Evolutionary conservation across 2,113 vertebrate species (phyloP).

Genomic region (Pandion haliaetus): DNA sequence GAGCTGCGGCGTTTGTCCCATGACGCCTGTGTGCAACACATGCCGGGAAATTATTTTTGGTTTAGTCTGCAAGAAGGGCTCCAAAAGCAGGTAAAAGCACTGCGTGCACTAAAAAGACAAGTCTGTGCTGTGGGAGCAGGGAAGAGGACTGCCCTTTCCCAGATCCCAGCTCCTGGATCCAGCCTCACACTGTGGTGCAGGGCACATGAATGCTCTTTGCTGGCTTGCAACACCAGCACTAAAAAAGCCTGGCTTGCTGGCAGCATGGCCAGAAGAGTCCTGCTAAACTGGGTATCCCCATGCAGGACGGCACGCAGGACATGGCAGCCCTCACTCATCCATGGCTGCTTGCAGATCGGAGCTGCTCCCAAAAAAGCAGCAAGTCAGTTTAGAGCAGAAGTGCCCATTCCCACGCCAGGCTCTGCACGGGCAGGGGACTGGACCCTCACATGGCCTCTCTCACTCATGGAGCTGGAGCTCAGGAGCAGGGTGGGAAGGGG

Average conservation of each 20-base stretch:
- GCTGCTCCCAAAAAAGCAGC: not conserved
- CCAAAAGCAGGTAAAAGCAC: not conserved
- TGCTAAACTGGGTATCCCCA: accelerated
- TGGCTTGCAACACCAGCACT: not conserved
- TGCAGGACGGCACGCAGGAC: accelerated
- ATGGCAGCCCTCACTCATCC: not conserved
- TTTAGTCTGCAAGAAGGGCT: not conserved
- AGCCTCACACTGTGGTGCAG: accelerated
- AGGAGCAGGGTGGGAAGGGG: not conserved
- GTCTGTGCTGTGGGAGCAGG: not conserved
- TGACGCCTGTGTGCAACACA: not conserved
- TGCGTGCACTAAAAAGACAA: not conserved
- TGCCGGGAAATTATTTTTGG: not conserved
- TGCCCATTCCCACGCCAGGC: accelerated
- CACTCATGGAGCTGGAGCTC: accelerated
- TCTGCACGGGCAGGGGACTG: accelerated
- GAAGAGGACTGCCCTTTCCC: not conserved
- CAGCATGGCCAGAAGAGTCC: not conserved
- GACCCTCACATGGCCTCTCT: accelerated
- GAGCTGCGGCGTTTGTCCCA: not conserved
- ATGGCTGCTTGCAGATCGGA: not conserved
- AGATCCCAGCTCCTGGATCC: not conserved
- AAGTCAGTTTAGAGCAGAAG: not conserved
- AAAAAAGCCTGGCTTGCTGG: not conserved
- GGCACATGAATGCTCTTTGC: not conserved